Evolutionary conservation across 1,140 invertebrate species (phyloP), one percentile per base, ranked within the genome.

Genomic region (Brachionus sp.): DNA sequence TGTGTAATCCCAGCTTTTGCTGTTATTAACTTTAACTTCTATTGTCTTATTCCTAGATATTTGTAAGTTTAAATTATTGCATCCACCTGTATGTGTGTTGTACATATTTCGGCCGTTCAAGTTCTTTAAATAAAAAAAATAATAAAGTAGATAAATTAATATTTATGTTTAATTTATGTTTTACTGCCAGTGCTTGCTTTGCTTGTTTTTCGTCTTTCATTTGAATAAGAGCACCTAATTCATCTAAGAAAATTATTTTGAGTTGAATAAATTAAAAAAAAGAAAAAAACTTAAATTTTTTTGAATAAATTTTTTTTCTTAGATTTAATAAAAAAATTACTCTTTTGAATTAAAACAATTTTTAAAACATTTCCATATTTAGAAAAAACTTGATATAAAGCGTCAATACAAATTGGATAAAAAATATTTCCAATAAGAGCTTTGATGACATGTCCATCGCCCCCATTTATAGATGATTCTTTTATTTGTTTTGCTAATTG

Each of bases 21-120:
- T 97, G 90, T 99, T 99, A 91, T 99, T 99, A 91, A 97, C 99
- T 89, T 98, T 98, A 42, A 99, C 96, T 90, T 98, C 98, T 84
- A 99, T 35, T 23, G 82, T 37, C 9, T 83, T 64, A 91, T 99
- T 92, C 90, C 98, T 98, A 85, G 95, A 97, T 91, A 97, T 99
- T 90, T 99, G 97, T 86, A 99, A 98, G 87, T 96, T 80, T 7
- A 80, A 93, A 86, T 99, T 91, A 16, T 95, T 98, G 91, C 97
- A 98, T 91, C 97, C 98, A 64, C 95, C 95, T 89, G 97, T 98
- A 92, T 98, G 99, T 86, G 99, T 97, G 88, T 98, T 98, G 96
- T 0, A 96, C 96, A 89, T 99, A 96, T 85, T 98, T 90, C 57
- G 94, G 92, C 93, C 62, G 77, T 80, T 80, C 16, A 80, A 19